These are phyloP conservation scores for Pseudoatta argentina DNA, from an alignment of 1,140 invertebrate species.

Conservation along the genomic window DNA sequence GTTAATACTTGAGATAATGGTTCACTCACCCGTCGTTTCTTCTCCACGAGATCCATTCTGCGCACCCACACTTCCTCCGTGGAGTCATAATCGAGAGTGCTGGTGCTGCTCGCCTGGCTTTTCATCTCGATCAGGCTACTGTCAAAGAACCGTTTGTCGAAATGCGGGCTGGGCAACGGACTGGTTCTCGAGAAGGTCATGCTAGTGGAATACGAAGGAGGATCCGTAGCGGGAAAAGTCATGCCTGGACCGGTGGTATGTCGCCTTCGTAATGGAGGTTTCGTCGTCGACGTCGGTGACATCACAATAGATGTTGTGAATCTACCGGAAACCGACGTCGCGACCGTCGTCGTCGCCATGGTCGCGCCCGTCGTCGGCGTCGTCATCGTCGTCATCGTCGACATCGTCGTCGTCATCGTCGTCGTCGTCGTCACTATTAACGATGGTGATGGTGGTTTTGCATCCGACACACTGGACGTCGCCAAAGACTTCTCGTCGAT, in stretches of 20 bases:
- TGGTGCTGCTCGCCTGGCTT: slow-evolving; percentile 89
- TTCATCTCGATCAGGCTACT: slow-evolving; percentile 93
- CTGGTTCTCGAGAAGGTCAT: slow-evolving; percentile 85
- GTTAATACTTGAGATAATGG: not conserved
- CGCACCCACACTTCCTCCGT: slow-evolving; percentile 91
- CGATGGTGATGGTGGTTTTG: slow-evolving; percentile 67
- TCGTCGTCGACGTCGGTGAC: slow-evolving; percentile 82
- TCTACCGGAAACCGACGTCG: slow-evolving; percentile 71
- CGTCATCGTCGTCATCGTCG: slow-evolving; percentile 75
- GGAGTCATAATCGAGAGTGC: slow-evolving; percentile 88
- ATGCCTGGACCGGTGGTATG: slow-evolving; percentile 84
- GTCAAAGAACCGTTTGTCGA: slow-evolving; percentile 93
- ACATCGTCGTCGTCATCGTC: not conserved
- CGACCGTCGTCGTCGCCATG: slow-evolving; percentile 55
- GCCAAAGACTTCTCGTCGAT: slow-evolving; percentile 83
- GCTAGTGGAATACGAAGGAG: slow-evolving; percentile 83
- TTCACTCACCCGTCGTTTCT: slow-evolving; percentile 81
- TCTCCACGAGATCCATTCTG: slow-evolving; percentile 86
- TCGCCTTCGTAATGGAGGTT: slow-evolving; percentile 82
- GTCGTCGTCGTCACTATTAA: slow-evolving; percentile 29
- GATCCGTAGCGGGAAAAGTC: slow-evolving; percentile 85
- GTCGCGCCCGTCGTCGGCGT: slow-evolving; percentile 72
- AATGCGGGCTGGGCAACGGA: slow-evolving; percentile 89
- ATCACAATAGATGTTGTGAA: slow-evolving; percentile 82
- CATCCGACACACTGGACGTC: slow-evolving; percentile 80